phyloP scores from a whole-genome alignment of 1,140 invertebrate species.

The Episyrphus balteatus region DNA sequence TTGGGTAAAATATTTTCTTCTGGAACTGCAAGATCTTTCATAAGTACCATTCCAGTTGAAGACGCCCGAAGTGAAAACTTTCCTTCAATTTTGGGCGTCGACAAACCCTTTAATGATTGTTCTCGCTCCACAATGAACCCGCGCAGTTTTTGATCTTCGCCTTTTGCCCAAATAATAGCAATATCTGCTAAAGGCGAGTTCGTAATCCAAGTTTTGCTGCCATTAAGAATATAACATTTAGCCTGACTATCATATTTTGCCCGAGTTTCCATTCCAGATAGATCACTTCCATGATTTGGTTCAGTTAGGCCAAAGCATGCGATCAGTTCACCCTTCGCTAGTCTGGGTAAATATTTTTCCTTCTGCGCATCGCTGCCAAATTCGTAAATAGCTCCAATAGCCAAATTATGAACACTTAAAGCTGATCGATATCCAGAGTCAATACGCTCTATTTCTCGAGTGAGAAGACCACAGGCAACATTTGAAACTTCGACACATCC shows the following conservation, averaged over 20 bases:
- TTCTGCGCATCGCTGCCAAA: slow-evolving; percentile 86
- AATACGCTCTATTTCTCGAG: slow-evolving; percentile 84
- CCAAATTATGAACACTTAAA: slow-evolving; percentile 98
- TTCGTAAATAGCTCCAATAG: slow-evolving; percentile 83
- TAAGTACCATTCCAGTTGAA: slow-evolving; percentile 90
- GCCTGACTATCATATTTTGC: slow-evolving; percentile 59
- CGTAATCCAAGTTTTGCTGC: slow-evolving; percentile 95
- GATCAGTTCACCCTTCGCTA: slow-evolving; percentile 75
- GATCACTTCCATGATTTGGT: slow-evolving; percentile 95
- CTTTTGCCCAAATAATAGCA: slow-evolving; percentile 82
- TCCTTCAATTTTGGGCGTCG: slow-evolving; percentile 92
- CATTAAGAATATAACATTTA: slow-evolving; percentile 75
- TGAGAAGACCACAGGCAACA: slow-evolving; percentile 90
- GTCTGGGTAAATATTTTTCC: slow-evolving; percentile 74
- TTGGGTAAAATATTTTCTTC: slow-evolving; percentile 83
- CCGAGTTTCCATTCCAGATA: slow-evolving; percentile 75
- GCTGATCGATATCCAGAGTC: slow-evolving; percentile 85
- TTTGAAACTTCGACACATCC: slow-evolving; percentile 90
- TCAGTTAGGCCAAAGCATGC: slow-evolving; percentile 98
- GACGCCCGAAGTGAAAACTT: slow-evolving; percentile 95
- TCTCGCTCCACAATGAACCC: slow-evolving; percentile 91
- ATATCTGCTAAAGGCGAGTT: slow-evolving; percentile 93
- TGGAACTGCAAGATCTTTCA: slow-evolving; percentile 91
- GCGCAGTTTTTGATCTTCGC: slow-evolving; percentile 65
- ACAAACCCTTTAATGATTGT: slow-evolving; percentile 63